phyloP scores from a whole-genome alignment of 2,888 invertebrate species.

The Xestia ashworthii region DNA sequence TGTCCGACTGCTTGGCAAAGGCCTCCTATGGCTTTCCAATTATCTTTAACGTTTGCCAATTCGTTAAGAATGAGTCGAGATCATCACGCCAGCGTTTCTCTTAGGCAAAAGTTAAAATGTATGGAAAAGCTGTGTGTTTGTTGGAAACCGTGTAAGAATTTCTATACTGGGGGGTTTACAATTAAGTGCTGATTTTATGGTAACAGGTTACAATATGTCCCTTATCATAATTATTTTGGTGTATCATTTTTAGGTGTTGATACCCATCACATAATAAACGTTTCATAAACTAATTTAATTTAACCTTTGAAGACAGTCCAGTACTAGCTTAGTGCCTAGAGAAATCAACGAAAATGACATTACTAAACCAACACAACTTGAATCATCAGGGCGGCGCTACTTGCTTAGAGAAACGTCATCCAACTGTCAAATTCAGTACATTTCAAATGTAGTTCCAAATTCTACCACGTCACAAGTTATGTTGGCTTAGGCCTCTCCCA shows the following conservation, averaged over 20 bases:
- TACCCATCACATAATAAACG: background rate
- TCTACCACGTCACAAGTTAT: background rate
- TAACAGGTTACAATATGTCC: background rate
- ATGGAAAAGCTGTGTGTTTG: background rate
- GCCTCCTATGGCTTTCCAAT: too few relatives aligned
- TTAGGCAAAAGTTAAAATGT: background rate
- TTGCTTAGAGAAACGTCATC: background rate
- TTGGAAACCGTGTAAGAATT: background rate
- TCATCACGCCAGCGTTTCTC: too few relatives aligned
- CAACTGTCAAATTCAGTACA: background rate
- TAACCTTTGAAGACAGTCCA: background rate
- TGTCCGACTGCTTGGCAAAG: too few relatives aligned
- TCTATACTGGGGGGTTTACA: background rate
- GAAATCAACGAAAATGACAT: background rate
- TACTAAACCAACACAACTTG: background rate
- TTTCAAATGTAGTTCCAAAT: background rate
- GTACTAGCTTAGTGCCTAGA: background rate
- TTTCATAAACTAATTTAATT: background rate
- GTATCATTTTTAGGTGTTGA: background rate
- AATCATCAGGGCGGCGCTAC: background rate
- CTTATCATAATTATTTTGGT: background rate
- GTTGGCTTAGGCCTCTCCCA: background rate
- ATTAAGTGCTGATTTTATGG: background rate
- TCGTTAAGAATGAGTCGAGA: too few relatives aligned
- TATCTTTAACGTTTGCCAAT: too few relatives aligned